phyloP scores from a whole-genome alignment of 1,140 invertebrate species.

The Procambarus virginalis region DNA sequence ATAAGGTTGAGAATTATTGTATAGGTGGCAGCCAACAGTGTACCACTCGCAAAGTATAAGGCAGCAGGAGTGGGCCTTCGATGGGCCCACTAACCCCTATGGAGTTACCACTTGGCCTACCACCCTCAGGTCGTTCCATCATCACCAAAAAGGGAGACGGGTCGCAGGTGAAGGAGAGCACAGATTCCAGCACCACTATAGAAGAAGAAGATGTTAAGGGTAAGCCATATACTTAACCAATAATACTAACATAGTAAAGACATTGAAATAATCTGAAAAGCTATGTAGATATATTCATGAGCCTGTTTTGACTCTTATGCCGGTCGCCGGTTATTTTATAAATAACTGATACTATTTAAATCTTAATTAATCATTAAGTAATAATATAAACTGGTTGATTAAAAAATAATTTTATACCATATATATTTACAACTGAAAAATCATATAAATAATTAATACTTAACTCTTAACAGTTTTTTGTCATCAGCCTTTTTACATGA shows the following conservation, averaged over 20 bases:
- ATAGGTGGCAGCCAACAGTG: not conserved
- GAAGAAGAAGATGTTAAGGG: constrained; percentile 94
- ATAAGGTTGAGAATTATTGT: not conserved
- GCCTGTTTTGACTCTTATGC: not conserved
- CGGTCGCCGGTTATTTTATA: not conserved
- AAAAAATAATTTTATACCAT: not conserved
- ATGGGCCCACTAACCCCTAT: not conserved
- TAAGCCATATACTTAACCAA: constrained; percentile 74
- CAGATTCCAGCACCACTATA: constrained; percentile 92
- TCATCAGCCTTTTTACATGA: not conserved
- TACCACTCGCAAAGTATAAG: not conserved
- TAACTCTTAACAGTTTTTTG: not conserved
- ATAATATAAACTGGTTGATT: too few relatives aligned
- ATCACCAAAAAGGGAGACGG: constrained; percentile 94
- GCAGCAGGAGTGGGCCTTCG: not conserved
- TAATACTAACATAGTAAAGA: not conserved
- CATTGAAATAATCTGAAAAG: constrained; percentile 17
- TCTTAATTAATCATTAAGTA: too few relatives aligned
- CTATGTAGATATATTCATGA: not conserved
- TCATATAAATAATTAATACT: not conserved
- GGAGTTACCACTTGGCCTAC: constrained; percentile 58
- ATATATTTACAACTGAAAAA: not conserved
- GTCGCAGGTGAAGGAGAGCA: constrained; percentile 95
- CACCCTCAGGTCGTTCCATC: constrained; percentile 84
- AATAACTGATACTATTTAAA: not conserved